These are phyloP conservation scores for Pollimyrus isidori DNA, from an alignment of 2,113 vertebrate species.

Conservation along the genomic window DNA sequence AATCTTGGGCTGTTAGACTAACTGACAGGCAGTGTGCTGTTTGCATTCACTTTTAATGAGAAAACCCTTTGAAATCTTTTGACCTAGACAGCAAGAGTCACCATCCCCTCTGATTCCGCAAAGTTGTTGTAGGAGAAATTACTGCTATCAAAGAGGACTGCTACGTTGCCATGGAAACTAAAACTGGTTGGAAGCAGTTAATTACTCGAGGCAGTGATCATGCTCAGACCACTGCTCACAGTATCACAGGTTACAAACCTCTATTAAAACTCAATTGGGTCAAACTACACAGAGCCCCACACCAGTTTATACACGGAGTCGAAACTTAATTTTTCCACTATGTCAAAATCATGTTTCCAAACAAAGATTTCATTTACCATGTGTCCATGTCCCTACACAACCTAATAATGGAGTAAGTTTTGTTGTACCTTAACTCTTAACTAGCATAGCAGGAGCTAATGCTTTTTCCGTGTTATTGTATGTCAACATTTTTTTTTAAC, in stretches of 20 bases:
- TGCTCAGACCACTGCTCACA: not conserved
- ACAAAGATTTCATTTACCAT: not conserved
- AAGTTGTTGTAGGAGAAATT: slow-evolving; percentile 14
- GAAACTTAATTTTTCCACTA: not conserved
- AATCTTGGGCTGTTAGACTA: not conserved
- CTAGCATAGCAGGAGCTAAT: not conserved
- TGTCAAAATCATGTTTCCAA: not conserved
- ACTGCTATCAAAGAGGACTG: not conserved
- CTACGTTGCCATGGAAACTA: slow-evolving; percentile 21
- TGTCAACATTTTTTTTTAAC: not conserved
- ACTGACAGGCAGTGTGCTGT: not conserved
- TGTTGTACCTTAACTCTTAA: not conserved
- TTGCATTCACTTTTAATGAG: not conserved
- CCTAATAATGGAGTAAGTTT: not conserved
- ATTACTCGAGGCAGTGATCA: not conserved
- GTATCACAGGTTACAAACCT: not conserved
- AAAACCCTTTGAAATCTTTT: not conserved
- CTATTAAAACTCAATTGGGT: not conserved
- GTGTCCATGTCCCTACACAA: not conserved
- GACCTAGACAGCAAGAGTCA: not conserved
- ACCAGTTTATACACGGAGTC: not conserved
- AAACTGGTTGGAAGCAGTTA: not conserved
- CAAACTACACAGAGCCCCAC: not conserved
- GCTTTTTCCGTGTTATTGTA: too few relatives aligned
- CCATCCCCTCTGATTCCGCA: slow-evolving; percentile 6